Evolutionary conservation across 1,140 invertebrate species (phyloP).

Genomic region (Cylas formicarius): DNA sequence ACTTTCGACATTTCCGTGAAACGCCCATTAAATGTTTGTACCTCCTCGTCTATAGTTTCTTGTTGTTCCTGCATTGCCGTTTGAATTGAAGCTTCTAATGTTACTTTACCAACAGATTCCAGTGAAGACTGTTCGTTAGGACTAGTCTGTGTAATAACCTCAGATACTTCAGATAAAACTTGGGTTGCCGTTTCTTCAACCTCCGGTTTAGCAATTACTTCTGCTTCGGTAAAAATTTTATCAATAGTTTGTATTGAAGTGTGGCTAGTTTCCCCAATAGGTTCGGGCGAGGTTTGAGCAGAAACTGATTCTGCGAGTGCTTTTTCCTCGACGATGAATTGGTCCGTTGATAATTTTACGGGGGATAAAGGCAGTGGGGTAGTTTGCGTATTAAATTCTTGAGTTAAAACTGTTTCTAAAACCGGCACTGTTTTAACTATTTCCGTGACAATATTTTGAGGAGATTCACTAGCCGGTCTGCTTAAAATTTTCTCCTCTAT

Average conservation of each 20-base stretch:
- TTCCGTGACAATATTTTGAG: constrained; percentile 43
- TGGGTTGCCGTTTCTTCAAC: constrained; percentile 36
- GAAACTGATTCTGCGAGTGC: constrained; percentile 44
- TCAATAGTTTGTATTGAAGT: constrained; percentile 38
- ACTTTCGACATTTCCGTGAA: constrained; percentile 34
- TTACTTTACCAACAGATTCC: constrained; percentile 37
- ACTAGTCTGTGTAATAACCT: constrained; percentile 33
- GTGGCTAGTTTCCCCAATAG: constrained; percentile 40
- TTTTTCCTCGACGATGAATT: constrained; percentile 5
- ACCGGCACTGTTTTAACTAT: constrained; percentile 52
- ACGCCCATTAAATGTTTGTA: constrained; percentile 46
- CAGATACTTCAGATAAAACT: constrained; percentile 27
- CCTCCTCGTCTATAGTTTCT: constrained; percentile 37
- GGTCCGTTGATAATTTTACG: constrained; percentile 8
- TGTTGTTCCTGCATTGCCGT: constrained; percentile 42
- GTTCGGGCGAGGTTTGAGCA: constrained; percentile 53
- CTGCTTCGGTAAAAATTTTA: constrained; percentile 13
- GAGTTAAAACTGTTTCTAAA: constrained; percentile 48
- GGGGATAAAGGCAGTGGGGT: constrained; percentile 34
- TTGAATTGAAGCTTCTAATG: constrained; percentile 49
- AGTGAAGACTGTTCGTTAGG: constrained; percentile 25
- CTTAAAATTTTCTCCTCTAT: constrained; percentile 53
- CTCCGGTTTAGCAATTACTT: constrained; percentile 29
- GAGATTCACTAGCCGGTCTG: constrained; percentile 41
- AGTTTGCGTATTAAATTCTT: constrained; percentile 46